Evolutionary conservation across 2,797 vertebrate species (phyloP).

Genomic region (Peromyscus attwateri): DNA sequence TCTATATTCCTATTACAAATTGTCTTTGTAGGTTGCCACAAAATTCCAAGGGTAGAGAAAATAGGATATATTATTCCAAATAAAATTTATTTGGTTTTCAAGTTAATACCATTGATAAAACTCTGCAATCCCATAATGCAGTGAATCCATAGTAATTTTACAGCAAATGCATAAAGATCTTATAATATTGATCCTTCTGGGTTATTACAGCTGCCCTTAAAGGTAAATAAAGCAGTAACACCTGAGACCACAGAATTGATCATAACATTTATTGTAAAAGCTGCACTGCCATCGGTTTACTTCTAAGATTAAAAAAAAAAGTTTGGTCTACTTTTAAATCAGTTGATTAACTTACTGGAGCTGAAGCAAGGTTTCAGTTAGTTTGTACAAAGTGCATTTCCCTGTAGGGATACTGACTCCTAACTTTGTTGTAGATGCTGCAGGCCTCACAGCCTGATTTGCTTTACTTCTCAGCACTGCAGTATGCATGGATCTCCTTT

Average conservation of each 20-base stretch:
- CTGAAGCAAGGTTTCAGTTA: conserved; percentile 38
- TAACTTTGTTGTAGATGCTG: conserved; percentile 29
- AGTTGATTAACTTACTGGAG: conserved; percentile 57
- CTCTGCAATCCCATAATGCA: conserved; percentile 72
- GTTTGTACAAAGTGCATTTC: conserved; percentile 28
- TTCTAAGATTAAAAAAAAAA: conserved; percentile 69
- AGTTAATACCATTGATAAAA: conserved; percentile 73
- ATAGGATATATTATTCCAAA: conserved; percentile 28
- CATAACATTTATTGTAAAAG: conserved; percentile 69
- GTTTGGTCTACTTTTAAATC: conserved; percentile 76
- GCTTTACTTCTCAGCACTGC: neutral
- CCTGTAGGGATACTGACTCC: conserved; percentile 7
- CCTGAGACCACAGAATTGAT: conserved; percentile 74
- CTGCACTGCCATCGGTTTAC: conserved; percentile 31
- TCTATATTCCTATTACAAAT: conserved; percentile 23
- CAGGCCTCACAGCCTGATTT: neutral
- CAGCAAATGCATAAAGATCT: conserved; percentile 68
- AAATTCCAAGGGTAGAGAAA: neutral
- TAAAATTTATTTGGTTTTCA: conserved; percentile 22
- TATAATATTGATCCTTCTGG: conserved; percentile 80
- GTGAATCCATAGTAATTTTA: conserved; percentile 70
- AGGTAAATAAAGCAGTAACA: conserved; percentile 83
- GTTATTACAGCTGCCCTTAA: conserved; percentile 84
- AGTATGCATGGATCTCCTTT: neutral
- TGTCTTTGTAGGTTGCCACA: neutral